Conservation (phyloP, 1,140 invertebrate genomes). For the Macrobrachium rosenbergii region DNA sequence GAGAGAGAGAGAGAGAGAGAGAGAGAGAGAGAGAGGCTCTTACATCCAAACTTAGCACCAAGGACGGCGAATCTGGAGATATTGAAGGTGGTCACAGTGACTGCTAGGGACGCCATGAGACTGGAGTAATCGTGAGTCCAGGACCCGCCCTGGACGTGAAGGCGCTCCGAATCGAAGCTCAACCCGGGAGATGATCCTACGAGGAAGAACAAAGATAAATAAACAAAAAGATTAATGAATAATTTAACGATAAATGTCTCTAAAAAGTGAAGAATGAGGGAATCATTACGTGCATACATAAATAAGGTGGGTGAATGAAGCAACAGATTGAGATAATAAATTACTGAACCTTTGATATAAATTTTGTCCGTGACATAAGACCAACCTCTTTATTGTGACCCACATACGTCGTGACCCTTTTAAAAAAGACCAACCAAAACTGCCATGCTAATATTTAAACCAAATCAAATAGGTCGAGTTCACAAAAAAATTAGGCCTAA, state of each 20-base stretch:
- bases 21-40: background rate
- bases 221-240: background rate
- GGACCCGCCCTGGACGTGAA: conserved; percentile 68
- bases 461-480: too few relatives aligned
- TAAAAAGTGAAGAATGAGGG: background rate
- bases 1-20: too few relatives aligned
- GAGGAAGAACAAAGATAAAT: background rate
- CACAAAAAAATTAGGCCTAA: too few relatives aligned
- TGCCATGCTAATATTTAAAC: background rate
- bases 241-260: background rate
- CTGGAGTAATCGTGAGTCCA: conserved; percentile 88
- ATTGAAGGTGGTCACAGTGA: conserved; percentile 88
- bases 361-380: too few relatives aligned
- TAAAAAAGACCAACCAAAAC: background rate
- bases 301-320: background rate
- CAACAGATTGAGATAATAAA: background rate
- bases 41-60: conserved; percentile 84
- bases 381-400: too few relatives aligned
- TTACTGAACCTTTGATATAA: too few relatives aligned
- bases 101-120: conserved; percentile 84
- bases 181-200: background rate
- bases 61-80: conserved; percentile 90
- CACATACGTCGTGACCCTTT: too few relatives aligned
- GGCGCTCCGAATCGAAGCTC: background rate
- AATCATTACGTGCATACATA: background rate